These are phyloP conservation scores for Coccyzus lansbergi DNA, from an alignment of 2,797 vertebrate species.

Conservation along the genomic window DNA sequence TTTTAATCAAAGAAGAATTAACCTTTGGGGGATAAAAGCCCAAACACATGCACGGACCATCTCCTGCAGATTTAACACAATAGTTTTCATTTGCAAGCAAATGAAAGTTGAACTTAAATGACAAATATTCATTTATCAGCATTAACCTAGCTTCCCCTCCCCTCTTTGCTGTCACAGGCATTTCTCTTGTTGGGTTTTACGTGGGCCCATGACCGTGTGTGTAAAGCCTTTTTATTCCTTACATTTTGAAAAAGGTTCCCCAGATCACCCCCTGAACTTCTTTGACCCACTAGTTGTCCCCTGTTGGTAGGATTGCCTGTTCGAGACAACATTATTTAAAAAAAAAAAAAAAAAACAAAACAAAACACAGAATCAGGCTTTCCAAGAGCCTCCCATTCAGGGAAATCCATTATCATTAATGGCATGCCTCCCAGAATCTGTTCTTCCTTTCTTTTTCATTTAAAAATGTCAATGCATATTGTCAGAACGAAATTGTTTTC, in stretches of 20 bases:
- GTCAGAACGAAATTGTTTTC: slow-evolving; percentile 56
- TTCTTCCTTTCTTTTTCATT: slow-evolving; percentile 40
- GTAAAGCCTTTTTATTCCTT: neutral
- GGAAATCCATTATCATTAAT: slow-evolving; percentile 38
- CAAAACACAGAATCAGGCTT: neutral
- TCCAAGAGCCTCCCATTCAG: neutral
- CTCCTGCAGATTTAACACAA: slow-evolving; percentile 1
- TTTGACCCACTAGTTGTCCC: neutral
- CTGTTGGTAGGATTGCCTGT: neutral
- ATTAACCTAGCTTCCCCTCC: neutral
- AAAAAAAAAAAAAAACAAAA: neutral
- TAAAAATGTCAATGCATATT: slow-evolving; percentile 19
- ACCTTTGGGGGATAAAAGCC: neutral
- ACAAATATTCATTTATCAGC: slow-evolving; percentile 22
- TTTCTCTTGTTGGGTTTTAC: neutral
- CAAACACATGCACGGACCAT: rapidly evolving
- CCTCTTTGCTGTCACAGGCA: neutral
- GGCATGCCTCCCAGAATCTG: slow-evolving; percentile 23
- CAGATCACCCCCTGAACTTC: neutral
- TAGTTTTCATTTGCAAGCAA: slow-evolving; percentile 32
- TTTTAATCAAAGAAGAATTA: slow-evolving; percentile 11
- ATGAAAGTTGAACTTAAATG: neutral
- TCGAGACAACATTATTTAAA: neutral
- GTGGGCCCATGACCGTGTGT: neutral
- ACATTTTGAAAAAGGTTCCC: neutral